These are phyloP conservation scores for Solea senegalensis DNA, from an alignment of 2,113 vertebrate genomes.

Conservation along the genomic window DNA sequence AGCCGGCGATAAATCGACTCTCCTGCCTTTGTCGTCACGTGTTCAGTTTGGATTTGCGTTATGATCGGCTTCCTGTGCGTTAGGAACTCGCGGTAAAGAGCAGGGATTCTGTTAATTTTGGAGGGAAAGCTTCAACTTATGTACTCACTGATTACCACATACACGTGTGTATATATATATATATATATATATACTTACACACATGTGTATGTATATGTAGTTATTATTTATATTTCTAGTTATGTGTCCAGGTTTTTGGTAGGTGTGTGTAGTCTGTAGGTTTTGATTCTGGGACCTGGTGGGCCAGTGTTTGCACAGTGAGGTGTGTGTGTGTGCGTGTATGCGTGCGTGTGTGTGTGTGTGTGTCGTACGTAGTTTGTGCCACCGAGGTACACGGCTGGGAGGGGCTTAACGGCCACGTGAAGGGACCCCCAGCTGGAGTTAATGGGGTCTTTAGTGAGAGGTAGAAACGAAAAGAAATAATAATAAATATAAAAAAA, in stretches of 20 bases:
- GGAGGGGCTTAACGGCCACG: slow-evolving; percentile 54
- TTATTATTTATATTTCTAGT: slow-evolving; percentile 79
- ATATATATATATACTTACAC: too few relatives aligned
- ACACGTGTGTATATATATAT: not conserved
- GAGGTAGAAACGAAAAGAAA: slow-evolving; percentile 14
- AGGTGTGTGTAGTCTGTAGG: slow-evolving; percentile 63
- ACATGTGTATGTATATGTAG: slow-evolving; percentile 27
- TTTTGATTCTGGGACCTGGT: slow-evolving; percentile 67
- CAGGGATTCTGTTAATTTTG: slow-evolving; percentile 16
- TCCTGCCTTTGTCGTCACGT: slow-evolving; percentile 34
- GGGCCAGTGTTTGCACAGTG: slow-evolving; percentile 74
- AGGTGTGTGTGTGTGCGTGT: slow-evolving; percentile 50
- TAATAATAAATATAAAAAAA: too few relatives aligned
- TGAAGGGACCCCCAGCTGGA: slow-evolving; percentile 57
- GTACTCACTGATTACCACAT: slow-evolving; percentile 49
- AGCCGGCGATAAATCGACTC: slow-evolving; percentile 19
- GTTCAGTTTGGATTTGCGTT: slow-evolving; percentile 43
- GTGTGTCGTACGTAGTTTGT: slow-evolving; percentile 60
- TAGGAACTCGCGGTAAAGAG: slow-evolving; percentile 42
- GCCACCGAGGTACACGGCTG: slow-evolving; percentile 58
- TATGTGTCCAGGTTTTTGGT: slow-evolving; percentile 67
- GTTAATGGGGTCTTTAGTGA: slow-evolving; percentile 31
- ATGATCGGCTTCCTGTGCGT: slow-evolving; percentile 42
- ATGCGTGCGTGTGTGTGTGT: slow-evolving; percentile 26
- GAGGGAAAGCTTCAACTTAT: slow-evolving; percentile 32